phyloP scores from a whole-genome alignment of 2,113 vertebrate species.

The Phainopepla nitens region DNA sequence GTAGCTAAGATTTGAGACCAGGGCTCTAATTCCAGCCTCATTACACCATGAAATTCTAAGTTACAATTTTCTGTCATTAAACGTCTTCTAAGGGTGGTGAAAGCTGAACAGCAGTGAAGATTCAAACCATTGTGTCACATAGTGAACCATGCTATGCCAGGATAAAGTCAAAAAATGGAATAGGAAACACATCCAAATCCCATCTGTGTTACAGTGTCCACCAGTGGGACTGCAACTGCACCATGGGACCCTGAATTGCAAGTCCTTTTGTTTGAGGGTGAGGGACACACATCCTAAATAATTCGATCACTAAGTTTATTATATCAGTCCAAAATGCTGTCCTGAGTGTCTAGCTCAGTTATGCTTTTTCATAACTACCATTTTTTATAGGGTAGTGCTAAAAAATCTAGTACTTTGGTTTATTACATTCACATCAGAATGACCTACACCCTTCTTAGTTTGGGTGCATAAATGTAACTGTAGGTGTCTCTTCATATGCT shows the following conservation, averaged over 20 bases:
- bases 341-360: background rate
- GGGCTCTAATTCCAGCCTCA: background rate
- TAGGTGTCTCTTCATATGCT: background rate
- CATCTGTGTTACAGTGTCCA: background rate
- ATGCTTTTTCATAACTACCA: background rate
- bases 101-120: background rate
- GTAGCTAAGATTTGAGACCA: background rate
- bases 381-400: background rate
- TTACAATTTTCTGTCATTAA: background rate
- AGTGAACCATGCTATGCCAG: background rate
- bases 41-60: background rate
- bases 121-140: background rate
- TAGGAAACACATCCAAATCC: background rate
- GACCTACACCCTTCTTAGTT: background rate
- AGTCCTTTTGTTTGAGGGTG: background rate
- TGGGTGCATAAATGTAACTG: background rate
- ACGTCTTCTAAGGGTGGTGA: background rate
- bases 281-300: background rate
- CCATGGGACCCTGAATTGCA: background rate
- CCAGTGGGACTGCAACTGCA: background rate
- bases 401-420: background rate
- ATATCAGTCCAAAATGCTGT: background rate
- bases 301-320: background rate
- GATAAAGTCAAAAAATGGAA: background rate
- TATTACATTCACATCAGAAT: background rate